Base-by-base conservation (phyloP, 2,797 vertebrate species). In the Pipistrellus nathusii region DNA sequence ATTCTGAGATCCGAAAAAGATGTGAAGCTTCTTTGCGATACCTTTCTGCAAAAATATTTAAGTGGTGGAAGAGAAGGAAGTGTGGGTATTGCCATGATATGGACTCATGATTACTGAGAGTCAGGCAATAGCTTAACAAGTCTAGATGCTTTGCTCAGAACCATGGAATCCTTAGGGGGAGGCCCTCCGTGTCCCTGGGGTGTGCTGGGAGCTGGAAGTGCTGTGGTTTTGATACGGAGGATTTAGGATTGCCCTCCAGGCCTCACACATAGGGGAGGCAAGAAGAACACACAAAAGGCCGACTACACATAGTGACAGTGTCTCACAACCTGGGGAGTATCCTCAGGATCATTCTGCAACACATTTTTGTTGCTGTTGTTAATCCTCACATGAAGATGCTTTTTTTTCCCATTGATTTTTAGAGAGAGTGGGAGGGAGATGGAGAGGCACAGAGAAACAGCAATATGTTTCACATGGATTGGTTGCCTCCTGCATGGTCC, bases 151-250 rank as follows among this genome's bases (percentile, higher is more conserved):
- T 66, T 48, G 3, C 85, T 17, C 57, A n/a, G 57, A 30, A 6
- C 48, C 3, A 10, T 1, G 3, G 15, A 1, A 18, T n/a, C 8
- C 25, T 66, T 11, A 1, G 1, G 17, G 17, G 21, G 11, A 18
- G 32, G 30, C n/a, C 21, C 7, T 18, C 6, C 0, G 1, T 23
- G 72, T 4, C 48, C 3, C 23, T 41, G n/a, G 21, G 32, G n/a
- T 44, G 62, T 4, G 14, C 12, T 0, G 3, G 20, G 41, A 11
- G 30, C 55, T 41, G 10, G 69, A 69, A 62, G 27, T 46, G 51
- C 64, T 75, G 51, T n/a, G 48, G 35, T 18, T 75, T 53, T 10
- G 51, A 44, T 12, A 21, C 35, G 17, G 35, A 55, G 41, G 44
- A 41, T 69, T 83, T 9, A n/a, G 27, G 15, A 21, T 27, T 2